Conservation (phyloP, 2,113 vertebrate species). For the Leptodactylus fuscus region DNA sequence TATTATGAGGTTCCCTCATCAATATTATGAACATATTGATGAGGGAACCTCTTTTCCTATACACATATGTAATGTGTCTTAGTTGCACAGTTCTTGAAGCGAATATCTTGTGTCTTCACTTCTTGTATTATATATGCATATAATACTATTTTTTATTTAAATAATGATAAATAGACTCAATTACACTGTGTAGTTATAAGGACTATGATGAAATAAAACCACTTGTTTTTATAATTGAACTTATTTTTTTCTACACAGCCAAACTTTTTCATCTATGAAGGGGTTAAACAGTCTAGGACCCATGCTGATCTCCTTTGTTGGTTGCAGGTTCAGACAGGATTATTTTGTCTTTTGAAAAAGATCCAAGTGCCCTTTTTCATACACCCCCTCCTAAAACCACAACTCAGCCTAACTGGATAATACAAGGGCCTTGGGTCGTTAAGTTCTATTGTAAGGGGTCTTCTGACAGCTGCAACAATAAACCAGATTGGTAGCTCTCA, state of each 20-base stretch:
- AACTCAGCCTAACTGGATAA: constrained; percentile 35
- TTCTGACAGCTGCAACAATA: constrained; percentile 50
- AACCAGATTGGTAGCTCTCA: constrained; percentile 22
- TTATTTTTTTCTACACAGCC: too few species aligned
- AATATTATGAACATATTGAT: too few species aligned
- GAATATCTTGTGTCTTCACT: too few species aligned
- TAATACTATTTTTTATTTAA: too few species aligned
- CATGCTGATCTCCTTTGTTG: constrained; percentile 21
- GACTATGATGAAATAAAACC: background rate
- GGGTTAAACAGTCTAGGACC: constrained; percentile 18
- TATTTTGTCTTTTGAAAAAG: constrained; percentile 36
- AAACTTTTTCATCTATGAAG: background rate
- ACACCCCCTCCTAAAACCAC: constrained; percentile 40
- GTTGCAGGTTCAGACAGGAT: constrained; percentile 46
- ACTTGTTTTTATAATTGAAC: background rate
- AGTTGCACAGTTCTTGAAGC: too few species aligned
- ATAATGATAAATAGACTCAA: too few species aligned
- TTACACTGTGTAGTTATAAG: too few species aligned
- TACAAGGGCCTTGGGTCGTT: constrained; percentile 28
- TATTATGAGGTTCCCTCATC: too few species aligned
- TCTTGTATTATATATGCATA: too few species aligned
- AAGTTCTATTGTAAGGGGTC: constrained; percentile 37
- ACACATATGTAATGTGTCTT: too few species aligned
- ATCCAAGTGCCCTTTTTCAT: constrained; percentile 4
- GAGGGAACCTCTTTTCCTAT: too few species aligned